Conservation (phyloP, 2,113 vertebrate species). For the Notarius lentiginosus region DNA sequence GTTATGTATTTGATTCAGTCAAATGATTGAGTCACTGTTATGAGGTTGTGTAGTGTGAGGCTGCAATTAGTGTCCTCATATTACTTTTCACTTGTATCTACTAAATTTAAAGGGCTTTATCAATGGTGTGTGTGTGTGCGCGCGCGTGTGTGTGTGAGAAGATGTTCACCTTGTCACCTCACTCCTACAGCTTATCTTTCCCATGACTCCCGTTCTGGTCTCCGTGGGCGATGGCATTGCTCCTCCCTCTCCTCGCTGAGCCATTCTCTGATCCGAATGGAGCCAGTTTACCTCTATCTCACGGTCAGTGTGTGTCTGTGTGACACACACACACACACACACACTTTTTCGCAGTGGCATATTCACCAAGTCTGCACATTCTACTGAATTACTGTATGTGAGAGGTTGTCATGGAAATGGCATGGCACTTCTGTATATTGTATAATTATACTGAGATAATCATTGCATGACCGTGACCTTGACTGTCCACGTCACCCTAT, state of each 20-base stretch:
- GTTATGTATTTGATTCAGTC: background rate
- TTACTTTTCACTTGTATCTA: background rate
- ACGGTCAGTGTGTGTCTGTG: slow-evolving; percentile 35
- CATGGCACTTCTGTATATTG: slow-evolving; percentile 57
- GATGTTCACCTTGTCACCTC: slow-evolving; percentile 47
- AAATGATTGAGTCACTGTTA: background rate
- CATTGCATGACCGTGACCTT: slow-evolving; percentile 55
- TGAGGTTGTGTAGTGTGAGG: background rate
- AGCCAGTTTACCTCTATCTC: slow-evolving; percentile 50
- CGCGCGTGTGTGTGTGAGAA: slow-evolving; percentile 38
- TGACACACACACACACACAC: slow-evolving; percentile 31
- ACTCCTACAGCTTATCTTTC: slow-evolving; percentile 57
- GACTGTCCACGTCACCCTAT: slow-evolving; percentile 45
- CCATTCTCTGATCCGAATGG: slow-evolving; percentile 47
- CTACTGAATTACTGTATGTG: slow-evolving; percentile 60
- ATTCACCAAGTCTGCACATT: slow-evolving; percentile 41
- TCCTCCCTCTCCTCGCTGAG: slow-evolving; percentile 39
- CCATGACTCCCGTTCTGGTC: slow-evolving; percentile 53
- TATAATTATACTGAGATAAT: slow-evolving; percentile 54
- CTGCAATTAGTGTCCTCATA: background rate
- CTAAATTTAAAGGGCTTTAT: background rate
- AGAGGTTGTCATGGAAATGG: slow-evolving; percentile 66
- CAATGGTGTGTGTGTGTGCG: slow-evolving; percentile 16
- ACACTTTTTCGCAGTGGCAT: slow-evolving; percentile 1
- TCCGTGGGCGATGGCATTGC: slow-evolving; percentile 40